These are phyloP conservation scores for Hippocampus kuda DNA, from an alignment of 2,797 vertebrate species.

Conservation along the genomic window DNA sequence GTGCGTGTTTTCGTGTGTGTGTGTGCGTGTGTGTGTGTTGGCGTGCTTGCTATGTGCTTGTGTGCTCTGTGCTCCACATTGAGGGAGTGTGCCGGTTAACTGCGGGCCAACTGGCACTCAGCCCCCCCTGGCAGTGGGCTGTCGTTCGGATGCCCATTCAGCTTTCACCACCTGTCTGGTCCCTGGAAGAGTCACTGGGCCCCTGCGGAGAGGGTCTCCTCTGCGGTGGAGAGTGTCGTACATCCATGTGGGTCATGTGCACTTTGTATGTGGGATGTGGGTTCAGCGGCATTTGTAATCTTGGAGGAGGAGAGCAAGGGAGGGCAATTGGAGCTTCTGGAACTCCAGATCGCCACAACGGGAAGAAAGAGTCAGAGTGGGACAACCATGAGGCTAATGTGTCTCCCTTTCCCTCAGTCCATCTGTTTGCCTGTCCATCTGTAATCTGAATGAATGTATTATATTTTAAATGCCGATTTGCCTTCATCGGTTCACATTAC, in stretches of 20 bases:
- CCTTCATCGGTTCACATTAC: conserved; percentile 24
- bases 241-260: conserved; percentile 16
- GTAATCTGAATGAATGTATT: conserved; percentile 42
- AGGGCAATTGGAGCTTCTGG: conserved; percentile 27
- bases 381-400: conserved; percentile 31
- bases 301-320: conserved; percentile 25
- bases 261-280: conserved; percentile 18
- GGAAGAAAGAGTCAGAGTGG: conserved; percentile 30
- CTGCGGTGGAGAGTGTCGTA: conserved; percentile 4
- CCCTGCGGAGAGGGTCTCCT: conserved; percentile 45
- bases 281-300: conserved; percentile 21
- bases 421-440: conserved; percentile 64
- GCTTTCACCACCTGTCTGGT: conserved; percentile 71
- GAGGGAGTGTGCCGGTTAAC: conserved; percentile 52
- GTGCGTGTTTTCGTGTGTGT: not conserved
- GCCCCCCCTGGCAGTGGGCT: conserved; percentile 54
- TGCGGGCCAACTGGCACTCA: conserved; percentile 60
- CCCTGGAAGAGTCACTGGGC: conserved; percentile 58
- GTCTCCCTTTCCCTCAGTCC: conserved; percentile 48
- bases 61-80: conserved; percentile 53
- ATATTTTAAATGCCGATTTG: conserved; percentile 46
- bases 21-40: conserved; percentile 27
- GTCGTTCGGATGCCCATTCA: conserved; percentile 54
- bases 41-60: conserved; percentile 53
- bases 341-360: conserved; percentile 32